Evolutionary conservation across 1,140 invertebrate species (phyloP), one percentile per base, ranked within the genome.

Genomic region (Probaryconus sp.): DNA sequence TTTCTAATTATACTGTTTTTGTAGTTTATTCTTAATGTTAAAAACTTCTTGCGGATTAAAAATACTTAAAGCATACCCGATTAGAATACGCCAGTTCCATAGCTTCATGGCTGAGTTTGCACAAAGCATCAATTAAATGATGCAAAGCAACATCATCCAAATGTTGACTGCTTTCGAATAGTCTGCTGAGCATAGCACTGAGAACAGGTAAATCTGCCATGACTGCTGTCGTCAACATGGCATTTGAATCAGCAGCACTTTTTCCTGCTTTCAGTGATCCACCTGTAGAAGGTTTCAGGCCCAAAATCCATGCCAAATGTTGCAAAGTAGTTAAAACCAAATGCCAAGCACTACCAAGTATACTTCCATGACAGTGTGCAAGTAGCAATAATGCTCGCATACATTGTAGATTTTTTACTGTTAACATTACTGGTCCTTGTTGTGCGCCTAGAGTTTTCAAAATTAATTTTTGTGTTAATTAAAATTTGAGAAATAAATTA

Each of bases 261-360:
- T 89, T 91, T 74, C 92, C 92, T 31, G 93, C 93, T 89, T 96
- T 97, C 64, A 98, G 89, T 78, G 95, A 96, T 9, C 96, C 96
- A 7, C 96, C 96, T 0, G 95, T 94, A 0, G 96, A 96, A 1
- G 96, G 95, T 85, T 98, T 98, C 31, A 99, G 84, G 0, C 97
- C 97, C n/a, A 99, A 88, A 79, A 99, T 98, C 97, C 97, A 99
- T 0, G 97, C 96, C 63, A 99, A 89, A 88, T 99, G 97, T 90
- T 98, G 97, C 13, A 98, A 86, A 2, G 97, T 98, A 10, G 97
- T 97, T 5, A 99, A 90, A 2, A 99, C 95, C 24, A 98, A 92
- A 81, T 98, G 94, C 97, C 98, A 99, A 0, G 97, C 95, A 56
- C 95, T 93, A 31, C 95, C 95, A 10, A 99, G 88, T 68, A 97